A percentile compares a stretch with the other conserved stretches of the same genome.
These are phyloP conservation scores for Scortum barcoo DNA, from an alignment of 2,113 vertebrate species.

Conservation along the genomic window DNA sequence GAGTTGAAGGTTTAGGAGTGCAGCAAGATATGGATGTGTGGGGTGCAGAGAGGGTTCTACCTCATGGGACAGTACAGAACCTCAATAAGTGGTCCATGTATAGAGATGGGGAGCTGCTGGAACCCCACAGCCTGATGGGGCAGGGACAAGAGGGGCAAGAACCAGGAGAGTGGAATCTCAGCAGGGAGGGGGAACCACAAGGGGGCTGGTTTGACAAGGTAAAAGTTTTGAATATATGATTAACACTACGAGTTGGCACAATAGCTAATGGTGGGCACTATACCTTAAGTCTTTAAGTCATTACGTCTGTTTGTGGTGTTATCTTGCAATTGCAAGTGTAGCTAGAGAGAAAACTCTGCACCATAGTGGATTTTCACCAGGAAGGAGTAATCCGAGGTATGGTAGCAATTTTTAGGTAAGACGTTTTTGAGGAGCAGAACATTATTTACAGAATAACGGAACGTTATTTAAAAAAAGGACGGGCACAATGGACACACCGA, in stretches of 20 bases:
- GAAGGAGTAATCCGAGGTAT: neutral
- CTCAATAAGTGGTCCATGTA: slow-evolving; percentile 85
- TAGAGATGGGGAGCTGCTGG: slow-evolving; percentile 82
- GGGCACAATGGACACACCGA: neutral
- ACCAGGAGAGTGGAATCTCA: slow-evolving; percentile 81
- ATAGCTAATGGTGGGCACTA: neutral
- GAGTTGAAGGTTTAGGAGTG: slow-evolving; percentile 63
- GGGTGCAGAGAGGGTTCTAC: slow-evolving; percentile 83
- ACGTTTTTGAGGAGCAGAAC: slow-evolving; percentile 2
- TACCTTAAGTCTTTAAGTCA: neutral
- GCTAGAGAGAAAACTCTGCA: neutral
- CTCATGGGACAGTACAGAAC: slow-evolving; percentile 82
- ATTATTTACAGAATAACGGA: no score
- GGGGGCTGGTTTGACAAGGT: slow-evolving; percentile 93
- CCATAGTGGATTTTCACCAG: neutral
- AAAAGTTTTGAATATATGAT: slow-evolving; percentile 63
- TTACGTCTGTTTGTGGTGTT: slow-evolving; percentile 1
- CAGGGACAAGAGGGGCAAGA: slow-evolving; percentile 64
- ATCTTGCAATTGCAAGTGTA: neutral
- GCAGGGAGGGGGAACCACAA: slow-evolving; percentile 84
- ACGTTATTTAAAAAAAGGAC: neutral
- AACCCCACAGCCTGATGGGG: slow-evolving; percentile 72
- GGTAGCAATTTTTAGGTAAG: neutral
- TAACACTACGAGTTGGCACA: neutral
- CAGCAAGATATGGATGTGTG: slow-evolving; percentile 81